Evolutionary conservation across 2,888 invertebrate species (phyloP), one percentile per base, ranked within the genome.

Genomic region (Drosophila anceps): DNA sequence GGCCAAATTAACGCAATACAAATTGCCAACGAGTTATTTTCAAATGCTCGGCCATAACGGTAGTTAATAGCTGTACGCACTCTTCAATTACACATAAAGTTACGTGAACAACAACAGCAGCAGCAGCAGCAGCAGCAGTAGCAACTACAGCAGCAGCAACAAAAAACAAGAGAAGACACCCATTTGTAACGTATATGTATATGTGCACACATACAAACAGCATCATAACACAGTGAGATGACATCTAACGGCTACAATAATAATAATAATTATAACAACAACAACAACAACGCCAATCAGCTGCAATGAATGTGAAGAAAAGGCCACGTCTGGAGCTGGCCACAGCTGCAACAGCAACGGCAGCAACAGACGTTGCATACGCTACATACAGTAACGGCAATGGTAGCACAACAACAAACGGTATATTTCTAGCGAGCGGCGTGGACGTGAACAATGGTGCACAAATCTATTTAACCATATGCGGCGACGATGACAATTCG

Each of bases 401-500:
- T 18, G 59, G 41, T 4, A 46, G 29, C 13, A 31, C 55, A 7
- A 13, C 29, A 39, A 35, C 37, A 41, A 80, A 51, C 44, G 76
- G 79, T 20, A 59, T 87, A 8, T 78, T 81, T 31, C 60, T 84
- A 2, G 70, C 84, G 53, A 73, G 65, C 48, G 71, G 67, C 46
- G 41, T 79, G 12, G 68, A 70, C 7, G 39, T 81, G 5, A 74
- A 75, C 29, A 69, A 58, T 29, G 82, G 84, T 18, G 85, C 90
- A 20, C 90, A 84, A 63, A 89, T 84, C 18, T 87, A 87, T 46
- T 63, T 84, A 50, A 90, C 92, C 12, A 91, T 92, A 33, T 92
- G 92, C 70, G 91, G 91, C 43, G 90, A 85, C 12, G 76, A 90
- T 29, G 86, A 81, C 24, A 90, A 88, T 50, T 91, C 91, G 1